Conservation (phyloP, 2,888 invertebrate genomes). For the Blastobasis adustella region DNA sequence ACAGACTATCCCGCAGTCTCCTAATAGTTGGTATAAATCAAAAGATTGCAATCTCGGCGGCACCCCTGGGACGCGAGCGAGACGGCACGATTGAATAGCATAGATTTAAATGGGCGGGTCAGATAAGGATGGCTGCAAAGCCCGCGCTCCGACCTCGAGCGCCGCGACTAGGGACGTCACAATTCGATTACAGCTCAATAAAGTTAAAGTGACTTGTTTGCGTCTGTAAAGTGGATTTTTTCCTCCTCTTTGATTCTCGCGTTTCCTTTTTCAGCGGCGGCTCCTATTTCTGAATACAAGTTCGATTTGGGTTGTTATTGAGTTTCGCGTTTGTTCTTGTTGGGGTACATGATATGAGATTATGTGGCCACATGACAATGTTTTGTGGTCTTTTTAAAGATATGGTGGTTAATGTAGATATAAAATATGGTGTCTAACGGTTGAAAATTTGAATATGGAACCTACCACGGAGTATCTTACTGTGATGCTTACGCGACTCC, state of each 20-base stretch:
- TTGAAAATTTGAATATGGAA: no score
- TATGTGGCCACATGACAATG: no score
- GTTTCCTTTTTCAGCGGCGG: constrained; percentile 32
- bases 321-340: no score
- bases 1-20: constrained; percentile 67
- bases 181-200: constrained; percentile 75
- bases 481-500: no score
- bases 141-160: constrained; percentile 49
- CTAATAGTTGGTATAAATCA: constrained; percentile 76
- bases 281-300: constrained; percentile 12
- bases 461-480: no score
- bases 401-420: no score
- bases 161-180: constrained; percentile 67
- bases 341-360: no score
- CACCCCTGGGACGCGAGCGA: constrained; percentile 73
- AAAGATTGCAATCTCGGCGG: constrained; percentile 74
- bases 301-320: no score
- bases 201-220: constrained; percentile 75
- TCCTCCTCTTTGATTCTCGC: constrained; percentile 59
- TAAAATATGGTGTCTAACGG: no score
- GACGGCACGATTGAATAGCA: constrained; percentile 74
- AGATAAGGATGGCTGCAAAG: constrained; percentile 71
- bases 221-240: constrained; percentile 73
- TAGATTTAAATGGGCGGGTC: constrained; percentile 72
- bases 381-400: no score